Conservation (phyloP, 2,888 invertebrate species). For the Penaeus monodon region DNA sequence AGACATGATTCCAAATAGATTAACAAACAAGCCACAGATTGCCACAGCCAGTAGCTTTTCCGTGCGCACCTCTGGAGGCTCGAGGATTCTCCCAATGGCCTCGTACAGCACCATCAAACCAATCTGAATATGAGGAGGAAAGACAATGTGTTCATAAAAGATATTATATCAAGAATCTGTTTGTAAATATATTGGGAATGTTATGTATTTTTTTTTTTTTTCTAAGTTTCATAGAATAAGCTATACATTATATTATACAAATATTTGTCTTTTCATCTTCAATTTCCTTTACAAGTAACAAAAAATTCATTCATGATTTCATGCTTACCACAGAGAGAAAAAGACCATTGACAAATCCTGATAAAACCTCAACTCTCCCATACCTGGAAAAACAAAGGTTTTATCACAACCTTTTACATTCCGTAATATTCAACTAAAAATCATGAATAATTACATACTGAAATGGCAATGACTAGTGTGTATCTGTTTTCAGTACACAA, state of each 20-base stretch:
- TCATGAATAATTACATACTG: too few relatives aligned
- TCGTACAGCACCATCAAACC: constrained; percentile 74
- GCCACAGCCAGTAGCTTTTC: constrained; percentile 74
- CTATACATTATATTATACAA: too few relatives aligned
- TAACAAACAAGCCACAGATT: constrained; percentile 73
- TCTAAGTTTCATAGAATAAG: too few relatives aligned
- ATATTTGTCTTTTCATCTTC: not conserved
- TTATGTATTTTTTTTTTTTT: too few relatives aligned
- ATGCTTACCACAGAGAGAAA: constrained; percentile 73
- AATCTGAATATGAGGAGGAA: constrained; percentile 25
- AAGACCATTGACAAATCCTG: constrained; percentile 75
- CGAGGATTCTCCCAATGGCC: constrained; percentile 72
- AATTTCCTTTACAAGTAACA: not conserved
- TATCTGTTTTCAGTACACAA: too few relatives aligned
- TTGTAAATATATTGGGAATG: too few relatives aligned
- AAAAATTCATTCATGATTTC: not conserved
- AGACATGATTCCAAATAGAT: constrained; percentile 74
- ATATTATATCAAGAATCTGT: too few relatives aligned
- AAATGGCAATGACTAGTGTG: too few relatives aligned
- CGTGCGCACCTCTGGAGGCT: constrained; percentile 74
- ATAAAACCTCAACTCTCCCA: constrained; percentile 73
- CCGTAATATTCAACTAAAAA: too few relatives aligned
- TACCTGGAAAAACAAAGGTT: constrained; percentile 69
- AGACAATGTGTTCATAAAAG: not conserved
- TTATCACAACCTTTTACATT: not conserved